Evolutionary conservation across 1,140 invertebrate species (phyloP), one percentile per base, ranked within the genome.

Genomic region (Cydia pomonella): DNA sequence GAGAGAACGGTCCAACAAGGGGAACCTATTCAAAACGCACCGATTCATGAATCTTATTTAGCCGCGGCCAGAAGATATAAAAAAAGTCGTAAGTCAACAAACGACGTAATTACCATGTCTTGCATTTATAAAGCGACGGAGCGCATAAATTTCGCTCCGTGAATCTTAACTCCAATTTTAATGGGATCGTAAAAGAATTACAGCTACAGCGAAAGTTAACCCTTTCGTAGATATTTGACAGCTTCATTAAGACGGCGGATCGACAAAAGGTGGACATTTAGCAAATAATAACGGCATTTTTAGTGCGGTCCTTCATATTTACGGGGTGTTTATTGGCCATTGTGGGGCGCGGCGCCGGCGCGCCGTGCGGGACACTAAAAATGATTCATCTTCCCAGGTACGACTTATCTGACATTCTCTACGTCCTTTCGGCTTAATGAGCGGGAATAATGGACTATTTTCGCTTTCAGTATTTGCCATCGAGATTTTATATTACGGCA

Each of bases 311-410:
- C 84, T 81, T 86, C 82, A 89, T 91, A 89, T 86, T 90, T 91
- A 91, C 87, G 85, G 85, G 79, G 85, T 92, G 89, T 90, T 91
- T 91, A 92, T 91, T 89, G 85, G 86, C 89, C 87, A 86, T 92
- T 89, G 82, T 83, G 77, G 81, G 82, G 81, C 78, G 62, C 76
- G 80, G 75, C 76, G 80, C 77, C 79, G 81, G 76, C 80, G 84
- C 72, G 80, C 72, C 78, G 74, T 25, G 38, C 69, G 79, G 71
- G 80, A 79, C 78, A 84, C 80, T 84, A 81, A 84, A 87, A 80
- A 84, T 88, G 85, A 88, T 86, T 88, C 87, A 88, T 87, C 78
- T 77, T 73, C 71, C 47, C 83, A 84, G 85, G 79, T 82, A 86
- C 73, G 81, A 78, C 76, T 80, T 80, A 79, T 81, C 77, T 75